Evolutionary conservation across 2,797 vertebrate species (phyloP), one percentile per base, ranked within the genome.

Genomic region (Manis javanica): DNA sequence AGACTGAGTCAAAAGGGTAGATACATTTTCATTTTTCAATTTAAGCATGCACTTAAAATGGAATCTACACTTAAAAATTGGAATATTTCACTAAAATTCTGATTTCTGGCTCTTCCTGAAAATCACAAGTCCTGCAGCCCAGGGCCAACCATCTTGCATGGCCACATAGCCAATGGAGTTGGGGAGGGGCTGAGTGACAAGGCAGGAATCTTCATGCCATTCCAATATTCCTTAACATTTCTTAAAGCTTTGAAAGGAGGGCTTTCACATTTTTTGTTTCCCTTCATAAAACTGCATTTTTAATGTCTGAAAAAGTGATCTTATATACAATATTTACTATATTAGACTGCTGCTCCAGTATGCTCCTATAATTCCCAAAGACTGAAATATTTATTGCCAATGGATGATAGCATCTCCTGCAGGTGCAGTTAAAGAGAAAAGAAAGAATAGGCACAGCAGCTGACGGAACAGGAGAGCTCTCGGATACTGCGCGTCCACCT

Each of bases 401-500:
- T 5, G 34, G 39, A 59, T 16, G 3, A 3, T 1, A 46, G 57
- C 13, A 4, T 21, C 46, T 31, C n/a, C 19, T n/a, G 18, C n/a
- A 46, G 66, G 26, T 72, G 16, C 10, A 24, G 11, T 7, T 72
- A 71, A 34, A 68, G 57, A 86, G 46, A 68, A 71, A 64, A n/a
- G 19, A 66, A 12, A 23, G 24, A 24, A 2, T 1, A 2, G 13
- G 31, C 15, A 16, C 2, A 14, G 23, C n/a, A 14, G 31, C 0
- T 37, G 63, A 23, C 18, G 49, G 37, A 31, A n/a, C 72, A 42
- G 37, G 87, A 51, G 42, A 15, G 3, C 24, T 57, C 57, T 6
- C 0, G 2, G 13, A 4, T 34, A 3, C 46, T 55, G 66, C 51
- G 24, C 1, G 3, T 19, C 26, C 49, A 49, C 4, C 13, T 5